Evolutionary conservation across 2,888 invertebrate genomes (phyloP).

Genomic region (Maniola hyperantus): DNA sequence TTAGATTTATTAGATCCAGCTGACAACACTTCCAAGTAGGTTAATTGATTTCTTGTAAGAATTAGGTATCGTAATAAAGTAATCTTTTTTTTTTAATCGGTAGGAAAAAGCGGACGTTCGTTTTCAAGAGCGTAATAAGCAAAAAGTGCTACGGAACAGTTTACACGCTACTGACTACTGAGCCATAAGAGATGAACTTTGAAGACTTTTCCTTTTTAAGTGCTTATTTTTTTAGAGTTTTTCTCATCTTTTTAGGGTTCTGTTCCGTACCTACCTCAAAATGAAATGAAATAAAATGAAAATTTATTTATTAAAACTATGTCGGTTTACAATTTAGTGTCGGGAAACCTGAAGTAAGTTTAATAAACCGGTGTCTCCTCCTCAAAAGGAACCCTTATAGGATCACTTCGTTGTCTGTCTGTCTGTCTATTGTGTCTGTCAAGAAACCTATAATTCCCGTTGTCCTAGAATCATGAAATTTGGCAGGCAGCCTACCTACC

Average conservation of each 20-base stretch:
- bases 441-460: too few relatives aligned
- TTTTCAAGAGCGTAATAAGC: conserved; percentile 11
- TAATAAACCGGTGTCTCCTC: too few relatives aligned
- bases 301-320: too few relatives aligned
- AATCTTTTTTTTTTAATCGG: conserved; percentile 11
- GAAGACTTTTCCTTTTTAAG: not conserved
- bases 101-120: conserved; percentile 4
- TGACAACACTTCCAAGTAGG: conserved; percentile 13
- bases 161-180: conserved; percentile 13
- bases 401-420: too few relatives aligned
- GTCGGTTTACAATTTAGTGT: too few relatives aligned
- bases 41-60: conserved; percentile 16
- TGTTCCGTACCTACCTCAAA: too few relatives aligned
- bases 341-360: too few relatives aligned
- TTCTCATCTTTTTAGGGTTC: not conserved
- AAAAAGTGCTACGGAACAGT: conserved; percentile 11
- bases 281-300: too few relatives aligned
- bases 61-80: conserved; percentile 4
- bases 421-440: too few relatives aligned
- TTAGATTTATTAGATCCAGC: not conserved
- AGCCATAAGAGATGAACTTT: conserved; percentile 1
- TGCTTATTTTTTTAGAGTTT: conserved; percentile 6
- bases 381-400: too few relatives aligned
- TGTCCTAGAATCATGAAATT: too few relatives aligned
- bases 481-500: too few relatives aligned